Base-by-base conservation (phyloP, 2,888 invertebrate genomes). In the Metalampra italica region DNA sequence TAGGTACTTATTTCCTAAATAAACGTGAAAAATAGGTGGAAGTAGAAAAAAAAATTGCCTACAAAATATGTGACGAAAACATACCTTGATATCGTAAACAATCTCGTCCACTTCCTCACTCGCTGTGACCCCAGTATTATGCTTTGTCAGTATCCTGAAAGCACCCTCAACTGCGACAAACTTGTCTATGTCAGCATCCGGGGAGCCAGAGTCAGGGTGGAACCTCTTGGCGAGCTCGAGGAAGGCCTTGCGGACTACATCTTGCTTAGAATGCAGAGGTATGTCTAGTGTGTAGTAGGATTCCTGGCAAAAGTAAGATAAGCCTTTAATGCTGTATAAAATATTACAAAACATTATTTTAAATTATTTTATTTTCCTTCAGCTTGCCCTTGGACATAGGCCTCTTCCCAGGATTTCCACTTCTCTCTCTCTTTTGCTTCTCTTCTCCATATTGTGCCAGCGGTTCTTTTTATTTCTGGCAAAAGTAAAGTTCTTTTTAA, bases 121-220 rank as follows among this genome's bases (percentile, higher is more conserved):
- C 49, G 70, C 76, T 45, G 68, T 73, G 1, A 56, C 61, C 0
- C 80, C 86, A 22, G 84, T 92, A 63, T 93, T 93, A 68, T 93
- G 92, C 60, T 92, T 92, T 60, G 93, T 92, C 3, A 96, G 74
- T 15, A 90, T 83, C 59, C 93, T 91, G 65, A 96, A 97, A 0
- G 97, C 96, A 67, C 91, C 88, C 69, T 96, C 95, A 50, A 95
- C 92, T 65, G 92, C 89, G 40, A 93, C 91, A 83, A 97, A 97
- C 73, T 93, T 94, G 34, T 92, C 91, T 42, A 92, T 90, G 74
- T 92, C 90, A n/a, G 96, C 94, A 55, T 94, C 92, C 0, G 91
- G 79, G 0, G 91, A 90, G 0, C 93, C 93, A 42, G 95, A 94
- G 66, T 97, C 97, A 0, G 97, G 97, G 78, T 97, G 97, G 65